These are phyloP conservation scores for Crypturellus tataupa DNA, from an alignment of 2,797 vertebrate genomes.

Conservation along the genomic window DNA sequence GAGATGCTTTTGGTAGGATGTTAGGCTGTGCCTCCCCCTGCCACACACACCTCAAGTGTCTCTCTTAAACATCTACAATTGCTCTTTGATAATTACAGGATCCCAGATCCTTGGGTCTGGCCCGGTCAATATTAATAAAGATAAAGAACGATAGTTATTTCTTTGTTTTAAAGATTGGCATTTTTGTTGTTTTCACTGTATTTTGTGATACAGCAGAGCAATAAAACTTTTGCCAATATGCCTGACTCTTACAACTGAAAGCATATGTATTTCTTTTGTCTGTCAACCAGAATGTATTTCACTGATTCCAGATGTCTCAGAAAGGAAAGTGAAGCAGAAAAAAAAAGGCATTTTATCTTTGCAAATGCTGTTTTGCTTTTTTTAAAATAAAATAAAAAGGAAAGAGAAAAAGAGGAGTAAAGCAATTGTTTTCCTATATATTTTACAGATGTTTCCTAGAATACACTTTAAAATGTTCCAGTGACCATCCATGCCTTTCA, in stretches of 20 bases:
- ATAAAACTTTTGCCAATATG: not conserved
- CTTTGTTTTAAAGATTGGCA: not conserved
- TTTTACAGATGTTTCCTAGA: not conserved
- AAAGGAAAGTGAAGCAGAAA: not conserved
- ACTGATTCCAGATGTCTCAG: not conserved
- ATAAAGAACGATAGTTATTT: not conserved
- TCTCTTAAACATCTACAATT: not conserved
- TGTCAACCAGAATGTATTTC: not conserved
- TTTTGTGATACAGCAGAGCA: not conserved
- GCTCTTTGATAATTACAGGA: not conserved
- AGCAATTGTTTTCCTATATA: not conserved
- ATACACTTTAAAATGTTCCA: not conserved
- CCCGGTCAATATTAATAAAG: not conserved
- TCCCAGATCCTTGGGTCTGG: not conserved
- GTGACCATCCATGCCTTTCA: not conserved
- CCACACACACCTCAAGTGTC: not conserved
- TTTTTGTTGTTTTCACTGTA: not conserved
- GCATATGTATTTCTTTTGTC: not conserved
- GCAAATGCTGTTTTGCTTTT: not conserved
- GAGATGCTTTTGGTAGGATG: not conserved
- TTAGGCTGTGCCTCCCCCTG: not conserved
- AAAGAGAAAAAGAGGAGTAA: accelerated
- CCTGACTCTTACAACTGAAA: not conserved
- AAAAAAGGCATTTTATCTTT: not conserved
- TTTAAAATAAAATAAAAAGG: not conserved